phyloP scores from a whole-genome alignment of 2,888 invertebrate genomes.

The Eupithecia abbreviata region DNA sequence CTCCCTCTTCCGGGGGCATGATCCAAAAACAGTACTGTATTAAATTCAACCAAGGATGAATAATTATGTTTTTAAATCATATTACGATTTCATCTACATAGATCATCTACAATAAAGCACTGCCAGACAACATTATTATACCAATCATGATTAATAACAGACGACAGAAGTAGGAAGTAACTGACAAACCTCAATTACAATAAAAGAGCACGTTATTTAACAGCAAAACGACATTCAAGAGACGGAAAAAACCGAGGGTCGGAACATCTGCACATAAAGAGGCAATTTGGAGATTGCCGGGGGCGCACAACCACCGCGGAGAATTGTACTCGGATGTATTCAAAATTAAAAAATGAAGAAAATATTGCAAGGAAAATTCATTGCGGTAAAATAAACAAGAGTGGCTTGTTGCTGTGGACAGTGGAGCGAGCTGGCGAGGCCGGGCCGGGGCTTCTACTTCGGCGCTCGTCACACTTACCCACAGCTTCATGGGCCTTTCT shows the following conservation, averaged over 20 bases:
- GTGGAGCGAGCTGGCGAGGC: conserved; percentile 41
- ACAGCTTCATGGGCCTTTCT: conserved; percentile 9
- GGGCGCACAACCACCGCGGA: conserved; percentile 78
- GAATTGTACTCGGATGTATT: conserved; percentile 83
- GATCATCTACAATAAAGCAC: background rate
- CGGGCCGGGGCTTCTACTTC: conserved; percentile 24
- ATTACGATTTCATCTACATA: background rate
- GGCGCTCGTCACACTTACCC: conserved; percentile 23
- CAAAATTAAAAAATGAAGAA: conserved; percentile 80
- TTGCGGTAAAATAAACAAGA: conserved; percentile 81
- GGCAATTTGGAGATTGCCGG: conserved; percentile 84
- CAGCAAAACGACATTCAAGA: conserved; percentile 83
- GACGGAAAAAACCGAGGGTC: conserved; percentile 81
- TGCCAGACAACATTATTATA: conserved; percentile 14
- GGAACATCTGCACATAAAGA: conserved; percentile 84
- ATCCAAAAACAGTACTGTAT: background rate
- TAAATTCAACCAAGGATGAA: background rate
- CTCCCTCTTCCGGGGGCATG: too few relatives aligned
- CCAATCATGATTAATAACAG: conserved; percentile 40
- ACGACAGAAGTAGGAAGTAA: conserved; percentile 59
- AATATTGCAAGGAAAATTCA: conserved; percentile 79
- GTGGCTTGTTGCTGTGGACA: conserved; percentile 71
- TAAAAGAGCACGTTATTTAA: conserved; percentile 82
- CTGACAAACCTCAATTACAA: conserved; percentile 75
- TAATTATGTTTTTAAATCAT: background rate